Evolutionary conservation across 2,888 invertebrate species (phyloP).

Genomic region (Lithophane socia): DNA sequence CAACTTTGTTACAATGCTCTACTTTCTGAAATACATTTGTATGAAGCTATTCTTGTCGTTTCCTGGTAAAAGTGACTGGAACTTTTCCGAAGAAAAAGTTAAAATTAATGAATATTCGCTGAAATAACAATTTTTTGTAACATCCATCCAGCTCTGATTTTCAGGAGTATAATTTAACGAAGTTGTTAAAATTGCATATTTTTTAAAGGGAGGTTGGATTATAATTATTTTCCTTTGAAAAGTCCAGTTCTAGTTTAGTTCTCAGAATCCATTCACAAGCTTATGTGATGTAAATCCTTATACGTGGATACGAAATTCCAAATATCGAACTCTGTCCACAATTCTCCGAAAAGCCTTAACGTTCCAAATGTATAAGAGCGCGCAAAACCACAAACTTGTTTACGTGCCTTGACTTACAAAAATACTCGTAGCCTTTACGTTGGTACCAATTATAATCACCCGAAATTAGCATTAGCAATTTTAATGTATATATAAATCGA

Average conservation of each 20-base stretch:
- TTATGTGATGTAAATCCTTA: not conserved
- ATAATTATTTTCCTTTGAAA: not conserved
- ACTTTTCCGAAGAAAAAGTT: conserved; percentile 12
- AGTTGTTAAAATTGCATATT: not conserved
- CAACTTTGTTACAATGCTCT: conserved; percentile 22
- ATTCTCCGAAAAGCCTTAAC: conserved; percentile 42
- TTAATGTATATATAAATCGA: conserved; percentile 65
- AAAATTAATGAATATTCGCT: conserved; percentile 4
- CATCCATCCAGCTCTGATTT: not conserved
- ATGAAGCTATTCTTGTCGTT: conserved; percentile 24
- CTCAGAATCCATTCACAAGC: conserved; percentile 12
- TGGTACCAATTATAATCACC: conserved; percentile 44
- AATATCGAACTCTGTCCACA: conserved; percentile 24
- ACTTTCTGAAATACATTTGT: conserved; percentile 43
- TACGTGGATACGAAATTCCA: conserved; percentile 17
- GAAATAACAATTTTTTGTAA: not conserved
- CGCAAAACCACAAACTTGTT: conserved; percentile 38
- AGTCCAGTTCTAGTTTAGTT: not conserved
- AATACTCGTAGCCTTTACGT: conserved; percentile 43
- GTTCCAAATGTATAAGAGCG: conserved; percentile 14
- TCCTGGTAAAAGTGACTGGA: conserved; percentile 27
- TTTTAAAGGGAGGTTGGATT: not conserved
- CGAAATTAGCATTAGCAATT: conserved; percentile 57
- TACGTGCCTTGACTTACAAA: conserved; percentile 43
- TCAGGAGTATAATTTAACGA: not conserved